Conservation (phyloP, 2,113 vertebrate species). For the Ovis canadensis region DNA sequence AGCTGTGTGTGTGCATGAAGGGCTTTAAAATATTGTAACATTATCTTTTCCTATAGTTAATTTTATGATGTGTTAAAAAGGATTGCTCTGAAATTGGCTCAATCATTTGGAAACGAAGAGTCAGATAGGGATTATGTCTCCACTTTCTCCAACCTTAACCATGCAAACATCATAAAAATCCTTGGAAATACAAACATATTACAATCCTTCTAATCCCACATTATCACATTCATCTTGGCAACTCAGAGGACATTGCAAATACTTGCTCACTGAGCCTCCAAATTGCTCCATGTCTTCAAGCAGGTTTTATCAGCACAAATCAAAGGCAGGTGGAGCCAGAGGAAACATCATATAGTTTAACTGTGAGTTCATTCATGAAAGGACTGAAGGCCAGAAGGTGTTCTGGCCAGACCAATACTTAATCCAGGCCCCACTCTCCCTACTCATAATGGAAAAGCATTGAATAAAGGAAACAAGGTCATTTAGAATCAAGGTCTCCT, state of each 20-base stretch:
- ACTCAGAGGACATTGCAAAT: not conserved
- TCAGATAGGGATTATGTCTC: not conserved
- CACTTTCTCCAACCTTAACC: not conserved
- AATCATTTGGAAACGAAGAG: slow-evolving; percentile 44
- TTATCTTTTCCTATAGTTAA: slow-evolving; percentile 46
- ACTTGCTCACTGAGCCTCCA: slow-evolving; percentile 37
- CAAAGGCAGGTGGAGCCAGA: not conserved
- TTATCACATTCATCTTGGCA: not conserved
- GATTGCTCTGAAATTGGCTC: slow-evolving; percentile 31
- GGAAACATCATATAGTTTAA: not conserved
- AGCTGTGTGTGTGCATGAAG: not conserved
- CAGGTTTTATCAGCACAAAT: not conserved
- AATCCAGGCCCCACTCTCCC: not conserved
- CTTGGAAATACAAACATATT: not conserved
- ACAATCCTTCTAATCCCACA: not conserved
- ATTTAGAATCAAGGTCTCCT: not conserved
- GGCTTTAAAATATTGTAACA: slow-evolving; percentile 56
- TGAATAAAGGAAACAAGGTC: not conserved
- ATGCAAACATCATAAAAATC: not conserved
- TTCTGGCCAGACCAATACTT: not conserved
- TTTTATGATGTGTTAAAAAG: slow-evolving; percentile 42
- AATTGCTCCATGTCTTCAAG: slow-evolving; percentile 28
- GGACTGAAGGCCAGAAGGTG: not conserved
- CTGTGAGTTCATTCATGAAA: not conserved
- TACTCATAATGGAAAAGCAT: not conserved